Conservation (phyloP, 2,888 invertebrate species). For the Sabatieria punctata region DNA sequence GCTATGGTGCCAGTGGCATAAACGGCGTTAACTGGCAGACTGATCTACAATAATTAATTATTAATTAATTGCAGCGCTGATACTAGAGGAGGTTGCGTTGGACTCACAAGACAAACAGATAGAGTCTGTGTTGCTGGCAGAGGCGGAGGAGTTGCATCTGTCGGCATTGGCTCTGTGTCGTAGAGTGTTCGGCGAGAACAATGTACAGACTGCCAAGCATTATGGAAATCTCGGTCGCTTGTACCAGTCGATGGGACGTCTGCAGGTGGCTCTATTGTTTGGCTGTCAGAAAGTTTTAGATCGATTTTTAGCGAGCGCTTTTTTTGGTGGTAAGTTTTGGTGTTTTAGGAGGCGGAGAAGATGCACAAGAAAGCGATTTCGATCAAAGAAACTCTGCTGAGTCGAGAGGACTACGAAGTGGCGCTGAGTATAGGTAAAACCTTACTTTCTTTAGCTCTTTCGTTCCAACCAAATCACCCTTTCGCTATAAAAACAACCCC, state of each 20-base stretch:
- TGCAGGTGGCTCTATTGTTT: slow-evolving; percentile 41
- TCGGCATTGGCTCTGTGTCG: slow-evolving; percentile 60
- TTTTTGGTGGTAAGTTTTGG: neutral
- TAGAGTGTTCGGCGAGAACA: slow-evolving; percentile 71
- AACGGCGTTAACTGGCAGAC: too few species aligned
- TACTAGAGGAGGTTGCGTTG: slow-evolving; percentile 78
- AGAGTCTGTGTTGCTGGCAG: slow-evolving; percentile 46
- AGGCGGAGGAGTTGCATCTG: slow-evolving; percentile 66
- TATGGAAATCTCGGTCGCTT: slow-evolving; percentile 83
- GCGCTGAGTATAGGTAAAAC: slow-evolving; percentile 42
- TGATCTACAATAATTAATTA: too few species aligned
- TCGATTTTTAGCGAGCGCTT: neutral
- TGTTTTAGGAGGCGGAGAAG: slow-evolving; percentile 52
- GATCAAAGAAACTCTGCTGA: slow-evolving; percentile 69
- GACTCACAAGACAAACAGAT: slow-evolving; percentile 45
- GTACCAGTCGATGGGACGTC: slow-evolving; percentile 80
- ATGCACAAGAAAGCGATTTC: slow-evolving; percentile 85
- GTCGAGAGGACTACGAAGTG: slow-evolving; percentile 71
- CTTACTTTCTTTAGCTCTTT: too few species aligned
- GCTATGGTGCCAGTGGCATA: too few species aligned
- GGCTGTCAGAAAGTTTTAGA: neutral
- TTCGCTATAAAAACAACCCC: too few species aligned
- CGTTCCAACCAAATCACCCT: too few species aligned
- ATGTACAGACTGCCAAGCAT: slow-evolving; percentile 86
- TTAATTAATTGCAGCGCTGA: slow-evolving; percentile 46